Evolutionary conservation across 2,113 vertebrate genomes (phyloP).

Genomic region (Gnathonemus echidnorhynchus): DNA sequence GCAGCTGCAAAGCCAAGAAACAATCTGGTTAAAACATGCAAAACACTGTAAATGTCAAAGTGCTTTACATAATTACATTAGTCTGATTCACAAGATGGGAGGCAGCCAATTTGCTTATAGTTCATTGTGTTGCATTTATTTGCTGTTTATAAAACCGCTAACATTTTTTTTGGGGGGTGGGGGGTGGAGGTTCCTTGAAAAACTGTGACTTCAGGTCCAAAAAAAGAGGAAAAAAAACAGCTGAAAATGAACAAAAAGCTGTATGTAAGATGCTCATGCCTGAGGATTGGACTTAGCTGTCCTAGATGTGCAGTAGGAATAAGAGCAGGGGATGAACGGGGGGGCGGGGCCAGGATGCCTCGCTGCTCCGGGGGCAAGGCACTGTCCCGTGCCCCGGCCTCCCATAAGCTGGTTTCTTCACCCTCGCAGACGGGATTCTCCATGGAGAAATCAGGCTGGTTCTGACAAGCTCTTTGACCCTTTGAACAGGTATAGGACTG

Average conservation of each 20-base stretch:
- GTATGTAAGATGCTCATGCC: not conserved
- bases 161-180: not conserved
- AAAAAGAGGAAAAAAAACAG: not conserved
- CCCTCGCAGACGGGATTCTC: slow-evolving; percentile 83
- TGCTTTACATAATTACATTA: slow-evolving; percentile 6
- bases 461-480: slow-evolving; percentile 79
- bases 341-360: not conserved
- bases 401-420: slow-evolving; percentile 69
- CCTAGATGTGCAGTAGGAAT: not conserved
- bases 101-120: not conserved
- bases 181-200: not conserved
- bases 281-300: not conserved
- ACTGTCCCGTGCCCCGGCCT: not conserved
- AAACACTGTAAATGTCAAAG: not conserved
- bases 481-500: slow-evolving; percentile 77
- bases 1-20: not conserved
- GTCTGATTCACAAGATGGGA: slow-evolving; percentile 1
- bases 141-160: not conserved
- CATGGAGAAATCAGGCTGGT: slow-evolving; percentile 83
- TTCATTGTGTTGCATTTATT: not conserved
- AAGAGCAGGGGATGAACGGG: not conserved
- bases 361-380: not conserved
- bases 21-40: not conserved
- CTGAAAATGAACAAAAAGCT: not conserved
- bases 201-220: not conserved